Percentiles rank a stretch among this genome's conserved stretches.
These are phyloP conservation scores for Chesias legatella DNA, from an alignment of 2,888 invertebrate genomes.

Conservation along the genomic window DNA sequence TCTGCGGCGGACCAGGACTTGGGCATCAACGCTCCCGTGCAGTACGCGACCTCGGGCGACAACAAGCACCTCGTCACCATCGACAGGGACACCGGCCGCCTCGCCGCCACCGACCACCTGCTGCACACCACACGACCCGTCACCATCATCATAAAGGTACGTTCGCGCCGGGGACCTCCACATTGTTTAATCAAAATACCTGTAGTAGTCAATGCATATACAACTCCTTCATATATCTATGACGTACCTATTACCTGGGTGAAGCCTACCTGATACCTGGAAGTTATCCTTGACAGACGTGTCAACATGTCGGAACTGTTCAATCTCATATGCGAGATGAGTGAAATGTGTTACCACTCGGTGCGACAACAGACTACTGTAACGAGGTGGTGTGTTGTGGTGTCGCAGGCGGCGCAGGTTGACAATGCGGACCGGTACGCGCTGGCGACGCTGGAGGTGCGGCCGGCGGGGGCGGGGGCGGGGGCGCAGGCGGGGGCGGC, in stretches of 20 bases:
- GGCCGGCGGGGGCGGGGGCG: constrained; percentile 66
- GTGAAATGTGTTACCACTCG: no score
- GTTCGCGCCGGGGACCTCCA: neutral
- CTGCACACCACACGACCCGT: constrained; percentile 81
- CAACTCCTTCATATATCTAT: no score
- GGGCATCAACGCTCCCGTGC: constrained; percentile 87
- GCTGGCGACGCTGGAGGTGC: constrained; percentile 88
- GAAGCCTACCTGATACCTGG: no score
- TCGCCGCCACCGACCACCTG: constrained; percentile 80
- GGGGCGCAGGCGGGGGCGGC: constrained; percentile 78
- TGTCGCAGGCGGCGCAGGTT: constrained; percentile 85
- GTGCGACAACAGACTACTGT: neutral
- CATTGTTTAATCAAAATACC: no score
- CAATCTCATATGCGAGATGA: no score
- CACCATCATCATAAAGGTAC: constrained; percentile 89
- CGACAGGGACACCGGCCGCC: constrained; percentile 83
- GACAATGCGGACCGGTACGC: constrained; percentile 95
- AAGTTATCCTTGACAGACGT: no score
- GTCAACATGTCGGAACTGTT: no score
- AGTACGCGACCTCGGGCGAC: constrained; percentile 85
- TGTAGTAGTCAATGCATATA: no score
- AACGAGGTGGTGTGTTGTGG: neutral
- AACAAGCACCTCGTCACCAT: constrained; percentile 81
- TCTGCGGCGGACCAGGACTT: constrained; percentile 90
- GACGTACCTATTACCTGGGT: no score